phyloP scores from a whole-genome alignment of 2,888 invertebrate species.

The Pollenia amentaria region DNA sequence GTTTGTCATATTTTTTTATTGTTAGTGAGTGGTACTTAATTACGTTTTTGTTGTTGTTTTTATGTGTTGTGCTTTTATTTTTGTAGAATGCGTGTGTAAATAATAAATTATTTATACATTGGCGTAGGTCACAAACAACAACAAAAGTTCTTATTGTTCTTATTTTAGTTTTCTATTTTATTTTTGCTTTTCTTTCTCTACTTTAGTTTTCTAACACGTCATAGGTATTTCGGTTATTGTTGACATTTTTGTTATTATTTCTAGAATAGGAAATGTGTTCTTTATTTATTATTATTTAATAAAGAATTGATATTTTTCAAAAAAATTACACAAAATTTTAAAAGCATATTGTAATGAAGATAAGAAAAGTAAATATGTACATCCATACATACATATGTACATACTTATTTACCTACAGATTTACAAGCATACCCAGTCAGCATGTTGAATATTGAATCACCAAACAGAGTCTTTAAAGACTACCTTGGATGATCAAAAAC shows the following conservation, averaged over 20 bases:
- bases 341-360: too few relatives aligned
- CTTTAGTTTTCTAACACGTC: background rate
- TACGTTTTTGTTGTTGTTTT: background rate
- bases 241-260: too few relatives aligned
- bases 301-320: too few relatives aligned
- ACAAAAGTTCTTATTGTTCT: slow-evolving; percentile 5
- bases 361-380: background rate
- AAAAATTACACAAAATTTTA: too few relatives aligned
- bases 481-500: too few relatives aligned
- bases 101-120: slow-evolving; percentile 63
- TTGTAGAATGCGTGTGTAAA: slow-evolving; percentile 51
- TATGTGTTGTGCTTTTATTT: slow-evolving; percentile 1
- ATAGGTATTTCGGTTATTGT: background rate
- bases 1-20: background rate
- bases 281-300: too few relatives aligned
- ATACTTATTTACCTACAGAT: background rate
- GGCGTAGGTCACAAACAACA: slow-evolving; percentile 65
- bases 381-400: background rate
- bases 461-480: too few relatives aligned
- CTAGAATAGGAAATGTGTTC: too few relatives aligned
- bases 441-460: too few relatives aligned
- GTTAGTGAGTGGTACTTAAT: background rate
- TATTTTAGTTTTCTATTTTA: slow-evolving; percentile 1
- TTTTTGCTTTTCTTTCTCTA: background rate
- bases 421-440: too few relatives aligned